Conservation (phyloP, 2,888 invertebrate species). For the Ennomos quercinarius region DNA sequence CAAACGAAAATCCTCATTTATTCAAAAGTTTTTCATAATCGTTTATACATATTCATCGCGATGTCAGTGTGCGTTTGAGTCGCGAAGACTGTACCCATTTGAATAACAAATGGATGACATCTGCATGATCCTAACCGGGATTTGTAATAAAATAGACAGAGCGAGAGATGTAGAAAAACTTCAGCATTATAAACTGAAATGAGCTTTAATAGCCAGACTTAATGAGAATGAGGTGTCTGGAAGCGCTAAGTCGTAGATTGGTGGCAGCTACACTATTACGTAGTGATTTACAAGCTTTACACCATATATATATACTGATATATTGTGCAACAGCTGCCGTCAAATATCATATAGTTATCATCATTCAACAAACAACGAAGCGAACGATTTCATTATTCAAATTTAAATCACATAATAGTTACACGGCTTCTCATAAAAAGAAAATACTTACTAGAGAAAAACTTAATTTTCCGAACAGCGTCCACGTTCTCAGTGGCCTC, state of each 20-base stretch:
- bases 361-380: too few relatives aligned
- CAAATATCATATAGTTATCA: too few relatives aligned
- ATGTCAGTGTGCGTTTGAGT: conserved; percentile 76
- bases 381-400: too few relatives aligned
- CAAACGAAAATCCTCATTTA: conserved; percentile 38
- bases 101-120: conserved; percentile 83
- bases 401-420: too few relatives aligned
- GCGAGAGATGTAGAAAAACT: conserved; percentile 10
- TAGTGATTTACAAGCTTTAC: too few relatives aligned
- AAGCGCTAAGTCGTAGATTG: neutral
- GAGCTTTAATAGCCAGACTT: conserved; percentile 23
- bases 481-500: conserved; percentile 29
- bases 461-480: neutral
- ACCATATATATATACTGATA: too few relatives aligned
- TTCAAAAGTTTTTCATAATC: conserved; percentile 79
- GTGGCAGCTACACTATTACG: neutral
- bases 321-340: too few relatives aligned
- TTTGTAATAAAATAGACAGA: conserved; percentile 52
- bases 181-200: conserved; percentile 7
- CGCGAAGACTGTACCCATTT: conserved; percentile 72
- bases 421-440: too few relatives aligned
- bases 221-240: too few relatives aligned
- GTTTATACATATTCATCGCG: conserved; percentile 81
- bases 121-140: conserved; percentile 72
- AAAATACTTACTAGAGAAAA: too few relatives aligned